phyloP scores from a whole-genome alignment of 2,888 invertebrate genomes.

The Luperina testacea region DNA sequence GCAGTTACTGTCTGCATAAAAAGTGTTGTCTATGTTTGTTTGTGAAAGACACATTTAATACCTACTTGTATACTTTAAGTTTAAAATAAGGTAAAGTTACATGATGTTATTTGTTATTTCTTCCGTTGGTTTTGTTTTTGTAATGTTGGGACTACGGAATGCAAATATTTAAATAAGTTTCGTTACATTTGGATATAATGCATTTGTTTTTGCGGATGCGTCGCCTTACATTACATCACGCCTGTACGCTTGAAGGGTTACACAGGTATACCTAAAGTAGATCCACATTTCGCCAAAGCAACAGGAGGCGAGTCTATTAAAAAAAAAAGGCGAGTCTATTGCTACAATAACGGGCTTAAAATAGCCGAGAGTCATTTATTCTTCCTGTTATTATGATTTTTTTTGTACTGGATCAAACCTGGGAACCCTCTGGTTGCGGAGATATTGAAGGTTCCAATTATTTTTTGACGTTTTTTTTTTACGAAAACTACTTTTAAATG shows the following conservation, averaged over 20 bases:
- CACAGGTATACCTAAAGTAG: not conserved
- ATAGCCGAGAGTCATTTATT: not conserved
- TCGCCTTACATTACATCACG: not conserved
- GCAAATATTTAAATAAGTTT: conserved; percentile 23
- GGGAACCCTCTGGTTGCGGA: too few species aligned
- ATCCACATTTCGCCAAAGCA: not conserved
- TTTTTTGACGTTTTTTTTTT: not conserved
- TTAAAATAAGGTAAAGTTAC: not conserved
- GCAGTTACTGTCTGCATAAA: not conserved
- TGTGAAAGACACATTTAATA: conserved; percentile 3
- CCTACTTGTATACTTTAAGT: conserved; percentile 10
- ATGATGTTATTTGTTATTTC: conserved; percentile 19
- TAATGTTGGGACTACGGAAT: conserved; percentile 10
- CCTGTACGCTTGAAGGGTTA: not conserved
- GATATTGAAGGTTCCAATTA: not conserved
- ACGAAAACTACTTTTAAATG: too few species aligned
- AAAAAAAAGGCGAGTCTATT: not conserved
- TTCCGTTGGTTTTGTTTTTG: conserved; percentile 6
- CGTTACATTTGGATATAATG: not conserved
- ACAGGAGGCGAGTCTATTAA: not conserved
- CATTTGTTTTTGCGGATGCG: not conserved
- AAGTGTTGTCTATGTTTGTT: not conserved
- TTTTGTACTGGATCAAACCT: not conserved
- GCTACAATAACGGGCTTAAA: not conserved
- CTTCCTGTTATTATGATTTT: not conserved